Percentiles rank a stretch among this genome's conserved stretches.
Evolutionary conservation across 2,113 vertebrate genomes (phyloP).

Genomic region (Dasyornis broadbenti): DNA sequence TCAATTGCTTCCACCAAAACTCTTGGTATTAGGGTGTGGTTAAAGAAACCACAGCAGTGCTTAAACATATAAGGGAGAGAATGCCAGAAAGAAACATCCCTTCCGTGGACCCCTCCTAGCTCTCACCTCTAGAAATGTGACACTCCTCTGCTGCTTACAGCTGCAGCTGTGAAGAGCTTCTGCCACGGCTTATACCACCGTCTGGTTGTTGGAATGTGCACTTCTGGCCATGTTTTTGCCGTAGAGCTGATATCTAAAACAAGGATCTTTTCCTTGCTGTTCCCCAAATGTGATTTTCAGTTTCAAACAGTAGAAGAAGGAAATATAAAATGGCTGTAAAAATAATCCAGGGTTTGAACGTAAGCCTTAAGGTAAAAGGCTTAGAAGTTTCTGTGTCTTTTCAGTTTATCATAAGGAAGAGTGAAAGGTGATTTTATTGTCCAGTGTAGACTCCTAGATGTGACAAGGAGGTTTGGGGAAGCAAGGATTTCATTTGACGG

Average conservation of each 20-base stretch:
- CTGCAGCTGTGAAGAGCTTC: not conserved
- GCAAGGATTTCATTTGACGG: not conserved
- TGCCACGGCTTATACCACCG: not conserved
- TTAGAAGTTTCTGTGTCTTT: not conserved
- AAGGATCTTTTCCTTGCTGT: not conserved
- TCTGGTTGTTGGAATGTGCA: not conserved
- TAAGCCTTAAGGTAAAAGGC: not conserved
- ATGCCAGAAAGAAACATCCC: not conserved
- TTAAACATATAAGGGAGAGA: not conserved
- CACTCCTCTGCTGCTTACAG: not conserved
- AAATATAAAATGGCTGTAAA: not conserved
- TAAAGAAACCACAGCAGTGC: not conserved
- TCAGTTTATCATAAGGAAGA: not conserved
- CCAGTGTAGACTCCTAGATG: not conserved
- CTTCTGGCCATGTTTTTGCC: not conserved
- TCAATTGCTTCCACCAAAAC: not conserved
- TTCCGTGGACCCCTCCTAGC: not conserved
- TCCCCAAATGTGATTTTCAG: not conserved
- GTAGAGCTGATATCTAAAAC: not conserved
- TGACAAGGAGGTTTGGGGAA: not conserved
- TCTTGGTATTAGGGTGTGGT: not conserved
- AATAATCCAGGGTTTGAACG: not conserved
- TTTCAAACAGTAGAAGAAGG: not conserved
- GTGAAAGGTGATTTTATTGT: not conserved
- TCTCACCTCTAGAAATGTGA: fast-evolving